These are phyloP conservation scores for Larimichthys polyactis DNA, from an alignment of 2,113 vertebrate genomes.

Conservation along the genomic window DNA sequence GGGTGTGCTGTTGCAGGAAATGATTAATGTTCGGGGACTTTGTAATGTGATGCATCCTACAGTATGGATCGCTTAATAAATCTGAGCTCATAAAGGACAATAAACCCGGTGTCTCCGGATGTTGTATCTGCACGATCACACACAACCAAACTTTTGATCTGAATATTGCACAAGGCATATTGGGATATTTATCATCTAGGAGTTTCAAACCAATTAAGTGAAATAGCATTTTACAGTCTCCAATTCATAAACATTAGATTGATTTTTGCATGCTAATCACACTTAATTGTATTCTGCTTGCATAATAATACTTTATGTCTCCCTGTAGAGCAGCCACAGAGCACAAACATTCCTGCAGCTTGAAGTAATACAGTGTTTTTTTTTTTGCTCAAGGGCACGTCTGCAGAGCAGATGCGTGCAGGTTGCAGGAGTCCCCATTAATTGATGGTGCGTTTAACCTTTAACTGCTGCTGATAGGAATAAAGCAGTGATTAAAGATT, in stretches of 20 bases:
- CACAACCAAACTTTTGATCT: conserved; percentile 2
- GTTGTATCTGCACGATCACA: conserved; percentile 10
- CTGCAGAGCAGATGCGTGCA: conserved; percentile 6
- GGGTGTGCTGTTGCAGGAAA: background rate
- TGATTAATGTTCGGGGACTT: background rate
- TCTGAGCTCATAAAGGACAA: conserved; percentile 1
- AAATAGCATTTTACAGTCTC: conserved; percentile 42
- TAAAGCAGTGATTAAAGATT: conserved; percentile 62
- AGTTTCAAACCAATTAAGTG: conserved; percentile 53
- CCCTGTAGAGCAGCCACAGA: conserved; percentile 4
- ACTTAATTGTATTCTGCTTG: conserved; percentile 44
- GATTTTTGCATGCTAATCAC: conserved; percentile 47
- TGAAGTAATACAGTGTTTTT: background rate
- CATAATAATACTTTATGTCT: conserved; percentile 41
- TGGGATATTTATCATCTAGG: conserved; percentile 28
- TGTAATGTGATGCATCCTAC: background rate
- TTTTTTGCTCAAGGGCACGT: conserved; percentile 40
- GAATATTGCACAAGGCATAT: conserved; percentile 23
- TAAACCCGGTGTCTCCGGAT: background rate
- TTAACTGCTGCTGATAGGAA: conserved; percentile 39
- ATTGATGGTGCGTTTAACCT: conserved; percentile 38
- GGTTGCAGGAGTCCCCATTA: conserved; percentile 18
- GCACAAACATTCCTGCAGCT: conserved; percentile 3
- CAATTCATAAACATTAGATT: conserved; percentile 52
- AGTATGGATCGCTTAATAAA: background rate